A percentile compares a stretch with the other conserved stretches of the same genome.
phyloP scores from a whole-genome alignment of 1,140 invertebrate species.

The Drosophila trapezifrons region DNA sequence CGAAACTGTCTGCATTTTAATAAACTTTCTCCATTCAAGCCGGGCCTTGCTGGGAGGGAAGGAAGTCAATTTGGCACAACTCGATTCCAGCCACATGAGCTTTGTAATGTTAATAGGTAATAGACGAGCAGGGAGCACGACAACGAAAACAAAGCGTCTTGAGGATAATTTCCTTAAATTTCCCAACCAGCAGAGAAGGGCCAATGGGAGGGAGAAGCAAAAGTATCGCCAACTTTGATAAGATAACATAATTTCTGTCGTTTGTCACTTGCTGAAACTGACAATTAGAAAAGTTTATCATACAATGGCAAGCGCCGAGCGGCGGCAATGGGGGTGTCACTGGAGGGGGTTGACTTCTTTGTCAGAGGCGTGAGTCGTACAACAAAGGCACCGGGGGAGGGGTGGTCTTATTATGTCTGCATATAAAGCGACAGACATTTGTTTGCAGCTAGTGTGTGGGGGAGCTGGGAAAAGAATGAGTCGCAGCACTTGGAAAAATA shows the following conservation, averaged over 20 bases:
- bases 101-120: conserved; percentile 78
- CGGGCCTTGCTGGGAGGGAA: conserved; percentile 25
- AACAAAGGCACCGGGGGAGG: conserved; percentile 46
- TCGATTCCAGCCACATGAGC: conserved; percentile 66
- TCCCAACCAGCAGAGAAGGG: conserved; percentile 17
- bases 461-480: not conserved
- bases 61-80: conserved; percentile 74
- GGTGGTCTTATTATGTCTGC: conserved; percentile 66
- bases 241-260: conserved; percentile 82
- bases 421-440: conserved; percentile 69
- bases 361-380: conserved; percentile 42
- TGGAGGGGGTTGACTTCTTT: not conserved
- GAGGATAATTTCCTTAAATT: conserved; percentile 76
- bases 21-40: conserved; percentile 31
- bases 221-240: conserved; percentile 77
- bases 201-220: conserved; percentile 37
- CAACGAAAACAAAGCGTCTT: conserved; percentile 40
- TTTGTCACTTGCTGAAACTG: conserved; percentile 82
- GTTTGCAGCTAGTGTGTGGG: conserved; percentile 29
- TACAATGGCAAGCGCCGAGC: conserved; percentile 51
- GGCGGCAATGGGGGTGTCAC: conserved; percentile 43
- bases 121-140: conserved; percentile 29
- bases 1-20: conserved; percentile 66
- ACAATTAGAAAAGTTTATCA: conserved; percentile 83
- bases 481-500: conserved; percentile 4